Evolutionary conservation across 2,888 invertebrate species (phyloP).

Genomic region (Lepidochitona cinerea): DNA sequence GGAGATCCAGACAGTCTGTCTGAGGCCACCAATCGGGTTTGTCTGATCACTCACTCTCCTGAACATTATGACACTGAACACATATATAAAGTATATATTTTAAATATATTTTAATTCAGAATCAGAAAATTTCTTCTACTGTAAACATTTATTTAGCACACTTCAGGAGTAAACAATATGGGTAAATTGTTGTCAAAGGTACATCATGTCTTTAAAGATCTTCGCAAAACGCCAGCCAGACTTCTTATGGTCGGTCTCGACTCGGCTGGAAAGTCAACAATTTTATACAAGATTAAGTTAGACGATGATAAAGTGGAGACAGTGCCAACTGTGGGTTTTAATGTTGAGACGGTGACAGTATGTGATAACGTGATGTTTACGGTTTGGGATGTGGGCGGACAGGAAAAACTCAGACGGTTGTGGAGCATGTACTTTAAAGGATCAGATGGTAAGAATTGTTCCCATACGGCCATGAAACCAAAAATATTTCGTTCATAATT

Average conservation of each 20-base stretch:
- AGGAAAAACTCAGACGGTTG: slow-evolving; percentile 47
- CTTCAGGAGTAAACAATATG: too few relatives aligned
- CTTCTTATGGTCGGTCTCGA: slow-evolving; percentile 47
- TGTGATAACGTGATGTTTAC: slow-evolving; percentile 1
- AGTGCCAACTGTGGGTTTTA: not conserved
- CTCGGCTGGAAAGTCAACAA: slow-evolving; percentile 26
- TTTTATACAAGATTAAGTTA: slow-evolving; percentile 7
- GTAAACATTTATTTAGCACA: too few relatives aligned
- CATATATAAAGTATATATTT: too few relatives aligned
- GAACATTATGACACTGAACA: too few relatives aligned
- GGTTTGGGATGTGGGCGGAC: slow-evolving; percentile 49
- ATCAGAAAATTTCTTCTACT: too few relatives aligned
- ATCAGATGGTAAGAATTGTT: slow-evolving; percentile 3
- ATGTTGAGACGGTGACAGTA: slow-evolving; percentile 24
- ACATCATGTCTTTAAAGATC: not conserved
- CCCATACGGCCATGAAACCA: too few relatives aligned
- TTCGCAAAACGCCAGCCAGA: slow-evolving; percentile 21
- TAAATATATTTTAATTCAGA: too few relatives aligned
- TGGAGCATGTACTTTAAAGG: slow-evolving; percentile 34
- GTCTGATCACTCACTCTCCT: too few relatives aligned
- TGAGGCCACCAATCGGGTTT: too few relatives aligned
- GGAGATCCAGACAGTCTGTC: too few relatives aligned
- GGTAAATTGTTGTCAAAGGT: not conserved
- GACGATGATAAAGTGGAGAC: not conserved
- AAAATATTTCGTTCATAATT: too few relatives aligned